Percentiles rank a stretch among this genome's conserved stretches.
These are phyloP conservation scores for Nematolebias whitei DNA, from an alignment of 2,113 vertebrate genomes.

Conservation along the genomic window DNA sequence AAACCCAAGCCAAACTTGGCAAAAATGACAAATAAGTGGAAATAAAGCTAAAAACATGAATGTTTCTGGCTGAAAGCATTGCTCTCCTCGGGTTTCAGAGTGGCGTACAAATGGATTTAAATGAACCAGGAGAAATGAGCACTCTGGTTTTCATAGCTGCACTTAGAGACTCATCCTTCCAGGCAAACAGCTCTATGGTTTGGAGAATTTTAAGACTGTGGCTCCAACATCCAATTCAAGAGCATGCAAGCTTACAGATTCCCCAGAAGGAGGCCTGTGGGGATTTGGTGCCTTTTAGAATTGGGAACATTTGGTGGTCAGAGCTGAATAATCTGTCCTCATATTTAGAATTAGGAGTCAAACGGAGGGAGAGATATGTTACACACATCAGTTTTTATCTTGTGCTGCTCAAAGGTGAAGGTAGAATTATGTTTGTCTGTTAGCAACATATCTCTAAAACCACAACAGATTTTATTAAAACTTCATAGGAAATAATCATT, in stretches of 20 bases:
- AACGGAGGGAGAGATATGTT: neutral
- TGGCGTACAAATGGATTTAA: constrained; percentile 1
- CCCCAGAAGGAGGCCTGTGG: constrained; percentile 43
- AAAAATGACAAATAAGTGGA: too few species aligned
- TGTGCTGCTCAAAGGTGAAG: too few species aligned
- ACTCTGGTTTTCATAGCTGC: constrained; percentile 30
- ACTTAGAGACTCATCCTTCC: constrained; percentile 42
- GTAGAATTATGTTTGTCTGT: too few species aligned
- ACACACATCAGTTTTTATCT: too few species aligned
- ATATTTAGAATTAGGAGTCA: constrained; percentile 31
- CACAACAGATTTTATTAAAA: too few species aligned
- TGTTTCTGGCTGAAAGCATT: too few species aligned
- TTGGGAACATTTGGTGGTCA: constrained; percentile 56
- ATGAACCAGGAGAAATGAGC: constrained; percentile 32
- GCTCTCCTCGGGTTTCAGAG: constrained; percentile 9
- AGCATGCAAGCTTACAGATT: constrained; percentile 34
- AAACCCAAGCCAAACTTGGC: too few species aligned
- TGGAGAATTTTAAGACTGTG: constrained; percentile 49
- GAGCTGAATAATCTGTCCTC: constrained; percentile 35
- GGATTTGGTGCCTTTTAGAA: constrained; percentile 47
- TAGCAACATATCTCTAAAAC: too few species aligned
- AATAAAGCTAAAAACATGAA: too few species aligned
- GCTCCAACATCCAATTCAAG: constrained; percentile 50
- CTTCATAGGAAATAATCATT: too few species aligned
- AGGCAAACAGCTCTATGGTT: constrained; percentile 35